Conservation (phyloP, 2,888 invertebrate genomes). For the Muscina levida region DNA sequence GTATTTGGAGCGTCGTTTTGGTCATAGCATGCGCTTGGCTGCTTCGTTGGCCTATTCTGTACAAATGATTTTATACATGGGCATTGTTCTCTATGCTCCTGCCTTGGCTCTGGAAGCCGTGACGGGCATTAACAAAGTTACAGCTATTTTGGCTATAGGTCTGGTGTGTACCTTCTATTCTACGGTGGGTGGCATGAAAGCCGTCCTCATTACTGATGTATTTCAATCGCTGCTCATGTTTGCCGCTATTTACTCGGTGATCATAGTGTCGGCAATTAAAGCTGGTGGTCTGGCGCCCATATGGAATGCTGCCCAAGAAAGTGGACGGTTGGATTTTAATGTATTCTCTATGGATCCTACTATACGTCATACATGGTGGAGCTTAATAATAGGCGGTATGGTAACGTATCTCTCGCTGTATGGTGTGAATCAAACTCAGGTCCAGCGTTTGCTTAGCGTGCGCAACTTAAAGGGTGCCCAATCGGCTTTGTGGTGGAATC, state of each 20-base stretch:
- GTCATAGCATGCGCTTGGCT: conserved; percentile 86
- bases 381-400: conserved; percentile 88
- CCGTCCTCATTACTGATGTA: conserved; percentile 92
- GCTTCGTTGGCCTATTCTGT: conserved; percentile 92
- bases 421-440: conserved; percentile 93
- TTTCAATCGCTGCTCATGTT: conserved; percentile 94
- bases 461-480: conserved; percentile 87
- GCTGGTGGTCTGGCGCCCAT: conserved; percentile 87
- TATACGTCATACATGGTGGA: conserved; percentile 91
- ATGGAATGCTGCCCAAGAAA: conserved; percentile 85
- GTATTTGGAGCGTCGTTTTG: conserved; percentile 94
- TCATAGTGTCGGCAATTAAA: conserved; percentile 85
- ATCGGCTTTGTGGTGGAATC: conserved; percentile 88
- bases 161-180: conserved; percentile 93
- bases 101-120: conserved; percentile 93
- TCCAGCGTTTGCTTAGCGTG: conserved; percentile 87
- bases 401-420: conserved; percentile 91
- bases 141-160: conserved; percentile 86
- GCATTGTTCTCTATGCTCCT: conserved; percentile 96
- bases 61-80: conserved; percentile 95
- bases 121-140: conserved; percentile 86
- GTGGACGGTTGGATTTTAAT: conserved; percentile 84
- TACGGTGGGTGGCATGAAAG: conserved; percentile 93
- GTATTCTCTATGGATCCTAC: conserved; percentile 90
- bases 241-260: conserved; percentile 88